Base-by-base conservation (phyloP, 2,888 invertebrate species). In the Bellardia bayeri region DNA sequence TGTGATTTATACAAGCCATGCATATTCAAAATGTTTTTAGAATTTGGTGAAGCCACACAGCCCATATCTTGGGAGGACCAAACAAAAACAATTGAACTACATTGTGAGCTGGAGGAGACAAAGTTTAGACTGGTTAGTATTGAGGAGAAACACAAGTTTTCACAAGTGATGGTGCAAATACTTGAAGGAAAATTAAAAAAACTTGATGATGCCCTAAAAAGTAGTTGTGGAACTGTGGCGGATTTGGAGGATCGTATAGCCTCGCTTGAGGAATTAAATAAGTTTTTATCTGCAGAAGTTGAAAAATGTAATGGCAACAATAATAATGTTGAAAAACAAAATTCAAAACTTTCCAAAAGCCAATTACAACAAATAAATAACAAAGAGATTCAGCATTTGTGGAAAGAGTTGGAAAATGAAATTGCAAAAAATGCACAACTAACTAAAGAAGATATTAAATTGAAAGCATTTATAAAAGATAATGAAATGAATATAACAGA, bases 1-100 rank as follows among this genome's bases (percentile, higher is more conserved):
- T 82, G 82, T 58, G 45, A 66, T 0, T 14, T 56, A 5, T 66
- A 66, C 61, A 82, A 82, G 45, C 82, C 82, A 16, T 13, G 33
- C 1, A 51, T 82, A 5, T 82, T 40, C 56, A 75, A 75, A 61
- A 82, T 82, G 82, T 68, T 66, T 68, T 40, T 75, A n/a, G 74
- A 75, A 30, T 82, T 75, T 51, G 37, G n/a, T 13, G 49, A 82
- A 6, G 33, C 9, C 2, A n/a, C 45, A 2, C 54, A 13, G 8
- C 40, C 64, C 8, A 2, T 64, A 30, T 51, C 66, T 37, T 66
- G 30, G 56, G 49, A 82, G 42, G 58, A 82, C 14, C 56, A 61
- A 58, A 8, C 3, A 30, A 58, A 75, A 75, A 58, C 37, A 23
- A 68, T 82, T 82, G 49, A 40, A 68, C 75, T 82, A 5, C 23